Base-by-base conservation (phyloP, 2,113 vertebrate species). In the Pimephales promelas region DNA sequence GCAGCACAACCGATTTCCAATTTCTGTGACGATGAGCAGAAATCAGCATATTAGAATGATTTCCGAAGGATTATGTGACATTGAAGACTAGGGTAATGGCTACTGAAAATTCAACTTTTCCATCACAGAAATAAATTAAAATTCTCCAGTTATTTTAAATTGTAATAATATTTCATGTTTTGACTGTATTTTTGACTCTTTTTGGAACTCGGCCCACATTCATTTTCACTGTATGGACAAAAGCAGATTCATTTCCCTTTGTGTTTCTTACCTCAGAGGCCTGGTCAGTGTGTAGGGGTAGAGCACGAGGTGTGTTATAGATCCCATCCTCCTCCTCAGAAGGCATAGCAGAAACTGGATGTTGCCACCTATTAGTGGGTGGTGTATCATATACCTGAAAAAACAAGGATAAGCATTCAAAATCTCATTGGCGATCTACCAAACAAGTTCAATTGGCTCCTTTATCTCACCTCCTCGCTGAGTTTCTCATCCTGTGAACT, bases 381-480 rank as follows among this genome's bases (percentile, higher is more conserved):
- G 93, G 94, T 2, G 94, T 95, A 61, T 95, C 94, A 54, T 95
- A 95, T 28, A 95, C 94, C 94, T 95, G 36, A 75, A 20, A 3
- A 28, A 85, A 52, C 59, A 70, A 71, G 26, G 59, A 70, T 43
- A 40, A 61, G 0, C 6, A 49, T 52, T 22, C 36, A 66, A 82
- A 36, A 74, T 47, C 0, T 13, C 5, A 45, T 24, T 59, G 3
- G 10, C 0, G 13, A 16, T n/a, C 66, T 10, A 52, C 2, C n/a
- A 10, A 31, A 52, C 45, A 56, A 70, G 4, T n/a, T 76, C n/a
- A n/a, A n/a, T n/a, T n/a, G n/a, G n/a, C 18, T 66, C 11, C 18
- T 57, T 83, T 22, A 45, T 61, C 81, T 77, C 75, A 88, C 87
- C 87, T 88, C 83, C 54, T 88, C 87, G 31, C 4, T 24, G 4